phyloP scores from a whole-genome alignment of 2,888 invertebrate genomes.

The Eulithis prunata region DNA sequence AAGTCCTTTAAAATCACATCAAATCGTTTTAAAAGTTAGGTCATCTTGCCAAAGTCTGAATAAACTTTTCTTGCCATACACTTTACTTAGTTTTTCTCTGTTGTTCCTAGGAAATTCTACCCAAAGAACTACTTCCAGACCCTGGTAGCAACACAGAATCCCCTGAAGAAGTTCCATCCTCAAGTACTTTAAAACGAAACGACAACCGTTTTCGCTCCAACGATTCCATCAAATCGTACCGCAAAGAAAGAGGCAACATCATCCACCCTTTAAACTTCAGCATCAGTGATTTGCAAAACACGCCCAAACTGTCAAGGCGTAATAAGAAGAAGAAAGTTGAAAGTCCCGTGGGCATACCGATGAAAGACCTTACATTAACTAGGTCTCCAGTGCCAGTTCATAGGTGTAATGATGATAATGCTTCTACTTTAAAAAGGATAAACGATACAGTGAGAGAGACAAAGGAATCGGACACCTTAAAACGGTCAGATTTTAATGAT shows the following conservation, averaged over 20 bases:
- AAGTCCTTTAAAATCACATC: too few relatives aligned
- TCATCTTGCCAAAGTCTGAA: too few relatives aligned
- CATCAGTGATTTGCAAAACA: constrained; percentile 74
- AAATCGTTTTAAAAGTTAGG: too few relatives aligned
- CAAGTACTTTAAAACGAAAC: constrained; percentile 68
- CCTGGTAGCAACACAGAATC: constrained; percentile 88
- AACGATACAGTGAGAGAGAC: constrained; percentile 87
- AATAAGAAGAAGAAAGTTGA: constrained; percentile 68
- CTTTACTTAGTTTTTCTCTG: neutral
- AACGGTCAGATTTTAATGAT: constrained; percentile 85
- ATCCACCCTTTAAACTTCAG: constrained; percentile 81
- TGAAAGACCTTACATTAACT: constrained; percentile 72
- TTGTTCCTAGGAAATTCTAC: constrained; percentile 76
- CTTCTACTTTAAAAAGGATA: constrained; percentile 85
- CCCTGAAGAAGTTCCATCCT: constrained; percentile 83
- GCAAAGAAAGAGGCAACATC: constrained; percentile 71
- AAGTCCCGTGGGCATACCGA: constrained; percentile 64
- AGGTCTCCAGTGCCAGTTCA: constrained; percentile 73
- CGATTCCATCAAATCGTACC: constrained; percentile 68
- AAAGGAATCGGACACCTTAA: constrained; percentile 79
- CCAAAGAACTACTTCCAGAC: constrained; percentile 75
- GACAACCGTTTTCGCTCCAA: constrained; percentile 66
- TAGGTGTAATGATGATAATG: constrained; percentile 64
- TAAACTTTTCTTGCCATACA: too few relatives aligned
- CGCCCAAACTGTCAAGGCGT: constrained; percentile 67